Evolutionary conservation across 2,888 invertebrate species (phyloP).

Genomic region (Drosophila quinaria): DNA sequence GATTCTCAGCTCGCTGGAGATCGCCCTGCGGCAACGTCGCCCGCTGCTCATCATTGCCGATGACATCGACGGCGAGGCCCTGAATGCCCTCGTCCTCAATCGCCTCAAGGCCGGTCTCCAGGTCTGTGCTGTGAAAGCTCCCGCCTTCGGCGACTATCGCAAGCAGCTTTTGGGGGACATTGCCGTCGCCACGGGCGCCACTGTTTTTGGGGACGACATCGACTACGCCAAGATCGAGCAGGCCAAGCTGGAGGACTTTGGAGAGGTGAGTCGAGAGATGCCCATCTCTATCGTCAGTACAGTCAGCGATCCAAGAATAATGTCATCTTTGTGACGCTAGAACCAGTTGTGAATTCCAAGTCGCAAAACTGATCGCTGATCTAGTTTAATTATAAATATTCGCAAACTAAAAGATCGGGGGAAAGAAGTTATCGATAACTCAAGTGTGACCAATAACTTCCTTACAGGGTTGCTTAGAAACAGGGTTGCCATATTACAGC

Average conservation of each 20-base stretch:
- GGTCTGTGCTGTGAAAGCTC: constrained; percentile 97
- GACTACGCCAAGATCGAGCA: constrained; percentile 96
- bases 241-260: constrained; percentile 91
- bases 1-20: constrained; percentile 97
- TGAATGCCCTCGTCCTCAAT: constrained; percentile 97
- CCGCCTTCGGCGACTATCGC: constrained; percentile 98
- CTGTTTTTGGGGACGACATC: constrained; percentile 97
- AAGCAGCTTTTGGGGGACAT: constrained; percentile 96
- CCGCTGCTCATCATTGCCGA: constrained; percentile 98
- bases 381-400: no score
- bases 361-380: no score
- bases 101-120: constrained; percentile 96
- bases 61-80: constrained; percentile 97
- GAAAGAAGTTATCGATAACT: no score
- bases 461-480: no score
- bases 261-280: constrained; percentile 86
- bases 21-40: constrained; percentile 96
- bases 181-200: constrained; percentile 96
- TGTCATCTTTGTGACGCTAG: no score
- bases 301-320: no score
- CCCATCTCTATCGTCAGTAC: no score
- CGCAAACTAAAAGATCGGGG: no score
- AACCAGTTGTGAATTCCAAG: no score
- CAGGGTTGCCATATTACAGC: no score
- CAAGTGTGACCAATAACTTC: no score